Evolutionary conservation across 37 sponge, comb jelly and placozoan species (phyloP).

Genomic region (Mnemiopsis leidyi): DNA sequence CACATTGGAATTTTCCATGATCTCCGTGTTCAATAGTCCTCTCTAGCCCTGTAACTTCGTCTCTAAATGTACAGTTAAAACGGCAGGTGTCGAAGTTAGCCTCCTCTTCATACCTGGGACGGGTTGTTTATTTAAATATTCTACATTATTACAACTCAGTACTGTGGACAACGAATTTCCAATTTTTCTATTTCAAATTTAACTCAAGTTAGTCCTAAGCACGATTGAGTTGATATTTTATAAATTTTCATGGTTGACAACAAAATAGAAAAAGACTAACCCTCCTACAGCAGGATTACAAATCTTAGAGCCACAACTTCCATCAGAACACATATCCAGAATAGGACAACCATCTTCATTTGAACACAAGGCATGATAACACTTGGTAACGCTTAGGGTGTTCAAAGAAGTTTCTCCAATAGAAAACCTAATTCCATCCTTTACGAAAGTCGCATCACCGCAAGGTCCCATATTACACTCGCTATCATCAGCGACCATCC

Average conservation of each 20-base stretch:
- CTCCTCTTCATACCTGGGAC: background rate
- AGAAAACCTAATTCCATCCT: background rate
- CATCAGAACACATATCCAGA: slow-evolving; percentile 6
- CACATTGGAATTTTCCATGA: background rate
- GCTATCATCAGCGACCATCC: background rate
- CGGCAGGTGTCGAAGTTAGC: background rate
- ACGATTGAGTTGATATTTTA: background rate
- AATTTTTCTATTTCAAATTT: too few species aligned
- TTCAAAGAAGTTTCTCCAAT: background rate
- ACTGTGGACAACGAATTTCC: too few species aligned
- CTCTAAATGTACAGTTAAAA: background rate
- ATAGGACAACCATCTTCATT: background rate
- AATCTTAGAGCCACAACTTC: background rate
- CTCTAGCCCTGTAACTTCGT: background rate
- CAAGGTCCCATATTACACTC: background rate
- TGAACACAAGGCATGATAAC: background rate
- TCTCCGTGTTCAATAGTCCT: background rate
- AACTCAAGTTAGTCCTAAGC: too few species aligned
- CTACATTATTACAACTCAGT: too few species aligned
- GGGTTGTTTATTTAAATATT: too few species aligned
- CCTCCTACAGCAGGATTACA: background rate
- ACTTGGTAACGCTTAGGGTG: background rate
- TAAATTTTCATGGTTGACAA: background rate
- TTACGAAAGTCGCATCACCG: background rate
- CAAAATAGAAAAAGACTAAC: background rate